Evolutionary conservation across 1,140 invertebrate species (phyloP), one percentile per base, ranked within the genome.

Genomic region (Megathymus violae): DNA sequence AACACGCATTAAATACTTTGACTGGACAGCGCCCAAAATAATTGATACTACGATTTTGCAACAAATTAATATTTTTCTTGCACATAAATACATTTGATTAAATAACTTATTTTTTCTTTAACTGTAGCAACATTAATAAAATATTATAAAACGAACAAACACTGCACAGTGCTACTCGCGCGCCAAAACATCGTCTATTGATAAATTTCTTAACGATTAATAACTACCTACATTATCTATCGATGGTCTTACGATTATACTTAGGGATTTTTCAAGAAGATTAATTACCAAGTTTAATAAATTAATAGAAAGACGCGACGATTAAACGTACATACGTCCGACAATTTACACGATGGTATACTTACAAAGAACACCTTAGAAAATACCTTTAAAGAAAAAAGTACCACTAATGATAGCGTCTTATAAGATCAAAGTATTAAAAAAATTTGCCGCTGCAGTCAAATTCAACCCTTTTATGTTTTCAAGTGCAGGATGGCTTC

Each of bases 161-260:
- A 43, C 52, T 44, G 43, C 14, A 31, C 19, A 75, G 80, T 82
- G 78, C 80, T 79, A 82, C 78, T 69, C 74, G 64, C 74, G 70
- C 74, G 52, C 54, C 59, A 54, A 74, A 71, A 71, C 56, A 43
- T 66, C 51, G 17, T 41, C 62, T 61, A 63, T 56, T n/a, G 13
- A 61, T 70, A 63, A 63, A 60, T 64, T 62, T 46, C 52, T 61
- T 64, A 64, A 54, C 14, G 40, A 44, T 58, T 46, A 44, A 34
- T 44, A 58, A 16, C 52, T 58, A 58, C 52, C 52, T 58, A 58
- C 52, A 44, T 58, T 58, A n/a, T 6, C 52, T 58, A 58, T 58
- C 40, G 41, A 58, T 58, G 54, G 54, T 58, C 54, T 58, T 58
- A 58, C 14, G 54, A 58, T 58, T 58, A 58, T 11, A 58, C 31